Evolutionary conservation across 2,113 vertebrate species (phyloP), one percentile per base, ranked within the genome.

Genomic region (Gila orcuttii): DNA sequence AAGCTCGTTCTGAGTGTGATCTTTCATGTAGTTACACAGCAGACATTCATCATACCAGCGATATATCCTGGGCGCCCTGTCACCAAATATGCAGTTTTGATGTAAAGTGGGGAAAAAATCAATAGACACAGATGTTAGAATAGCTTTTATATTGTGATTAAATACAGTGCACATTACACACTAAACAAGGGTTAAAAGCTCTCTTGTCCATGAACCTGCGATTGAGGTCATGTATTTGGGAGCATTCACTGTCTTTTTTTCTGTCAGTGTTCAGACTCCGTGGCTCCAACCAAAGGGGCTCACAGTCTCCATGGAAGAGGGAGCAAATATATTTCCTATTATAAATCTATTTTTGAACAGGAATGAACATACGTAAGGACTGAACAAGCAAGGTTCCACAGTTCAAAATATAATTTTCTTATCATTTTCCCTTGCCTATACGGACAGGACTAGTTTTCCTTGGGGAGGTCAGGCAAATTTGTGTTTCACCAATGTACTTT

Each of bases 211-310:
- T 69, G 87, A 59, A 86, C 87, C 75, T 59, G 1, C 2, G 85
- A 1, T 17, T 85, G 84, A 19, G 69, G 52, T 33, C 85, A 75
- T 69, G 13, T 82, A 75, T 88, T 79, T 91, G 55, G 64, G 81
- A 86, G 91, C 87, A 82, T 62, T 90, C 23, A 52, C 28, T 86
- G 85, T 57, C 93, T 90, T 89, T 79, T 66, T 69, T 88, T 83
- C 89, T 89, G 89, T 90, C 78, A 90, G 89, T 90, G 93, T 92
- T 94, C 92, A 95, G 94, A 95, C 92, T 93, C 83, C 79, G 47
- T 92, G 93, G 90, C 94, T 96, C 93, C 92, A 87, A 87, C 87
- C 79, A 50, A 86, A 85, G 9, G 36, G 87, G 93, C 87, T 80
- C 33, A 88, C 76, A 23, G 74, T 90, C 89, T 87, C 87, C 90